Evolutionary conservation across 2,113 vertebrate genomes (phyloP).

Genomic region (Rhynchomys soricoides): DNA sequence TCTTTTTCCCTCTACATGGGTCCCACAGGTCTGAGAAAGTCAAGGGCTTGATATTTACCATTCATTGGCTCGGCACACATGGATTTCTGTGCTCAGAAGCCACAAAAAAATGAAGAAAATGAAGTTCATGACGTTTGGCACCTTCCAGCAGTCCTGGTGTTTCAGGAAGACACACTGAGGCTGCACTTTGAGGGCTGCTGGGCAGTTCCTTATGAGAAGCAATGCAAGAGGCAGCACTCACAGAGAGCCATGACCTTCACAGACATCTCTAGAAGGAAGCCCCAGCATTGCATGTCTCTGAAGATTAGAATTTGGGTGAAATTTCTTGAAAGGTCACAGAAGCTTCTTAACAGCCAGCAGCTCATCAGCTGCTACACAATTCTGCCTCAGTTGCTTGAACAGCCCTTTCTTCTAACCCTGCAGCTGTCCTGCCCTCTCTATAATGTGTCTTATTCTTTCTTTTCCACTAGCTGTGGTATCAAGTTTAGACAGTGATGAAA

Average conservation of each 20-base stretch:
- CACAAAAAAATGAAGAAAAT: slow-evolving; percentile 72
- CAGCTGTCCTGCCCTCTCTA: neutral
- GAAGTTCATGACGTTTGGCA: slow-evolving; percentile 81
- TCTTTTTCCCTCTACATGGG: slow-evolving; percentile 64
- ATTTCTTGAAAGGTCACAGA: slow-evolving; percentile 61
- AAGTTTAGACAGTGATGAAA: neutral
- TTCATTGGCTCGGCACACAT: slow-evolving; percentile 81
- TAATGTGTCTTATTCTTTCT: neutral
- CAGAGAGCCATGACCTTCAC: slow-evolving; percentile 70
- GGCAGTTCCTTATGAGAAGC: slow-evolving; percentile 70
- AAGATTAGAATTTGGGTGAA: slow-evolving; percentile 68
- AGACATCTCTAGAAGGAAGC: slow-evolving; percentile 73
- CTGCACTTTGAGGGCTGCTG: slow-evolving; percentile 63
- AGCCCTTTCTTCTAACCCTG: neutral
- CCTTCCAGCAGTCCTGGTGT: slow-evolving; percentile 77
- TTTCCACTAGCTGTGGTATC: neutral
- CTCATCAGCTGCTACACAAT: neutral
- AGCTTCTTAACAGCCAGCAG: slow-evolving; percentile 20
- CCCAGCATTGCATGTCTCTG: slow-evolving; percentile 53
- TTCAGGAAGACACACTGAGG: slow-evolving; percentile 63
- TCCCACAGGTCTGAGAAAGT: slow-evolving; percentile 75
- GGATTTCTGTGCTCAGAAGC: slow-evolving; percentile 75
- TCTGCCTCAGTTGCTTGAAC: neutral
- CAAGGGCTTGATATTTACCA: slow-evolving; percentile 84
- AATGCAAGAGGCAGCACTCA: slow-evolving; percentile 75